These are phyloP conservation scores for Coracopsis vasa DNA, from an alignment of 2,113 vertebrate species.

Conservation along the genomic window DNA sequence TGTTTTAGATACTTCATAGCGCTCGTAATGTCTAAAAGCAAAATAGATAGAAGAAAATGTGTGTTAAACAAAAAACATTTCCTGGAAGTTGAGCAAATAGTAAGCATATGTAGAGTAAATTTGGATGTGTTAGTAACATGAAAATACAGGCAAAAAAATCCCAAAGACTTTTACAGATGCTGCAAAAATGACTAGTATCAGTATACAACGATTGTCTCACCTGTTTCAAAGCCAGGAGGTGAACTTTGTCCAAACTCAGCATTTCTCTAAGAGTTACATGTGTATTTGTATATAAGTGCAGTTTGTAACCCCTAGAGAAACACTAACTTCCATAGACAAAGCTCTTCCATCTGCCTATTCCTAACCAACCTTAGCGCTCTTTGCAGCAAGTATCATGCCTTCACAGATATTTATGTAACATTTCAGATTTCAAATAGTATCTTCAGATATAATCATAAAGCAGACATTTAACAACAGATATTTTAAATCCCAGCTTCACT, in stretches of 20 bases:
- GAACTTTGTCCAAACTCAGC: neutral
- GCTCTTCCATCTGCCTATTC: neutral
- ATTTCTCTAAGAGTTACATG: neutral
- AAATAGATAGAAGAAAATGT: neutral
- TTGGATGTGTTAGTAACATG: neutral
- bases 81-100: neutral
- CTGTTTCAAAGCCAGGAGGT: neutral
- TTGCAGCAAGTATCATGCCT: neutral
- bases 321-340: neutral
- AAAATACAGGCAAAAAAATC: neutral
- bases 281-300: neutral
- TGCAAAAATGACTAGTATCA: neutral
- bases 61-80: neutral
- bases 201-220: neutral
- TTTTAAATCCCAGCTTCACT: neutral
- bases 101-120: neutral
- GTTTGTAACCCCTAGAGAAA: neutral
- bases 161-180: neutral
- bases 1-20: slow-evolving; percentile 51
- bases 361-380: neutral
- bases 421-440: neutral
- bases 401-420: neutral
- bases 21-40: slow-evolving; percentile 39
- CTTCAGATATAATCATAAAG: neutral
- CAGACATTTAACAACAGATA: neutral